Evolutionary conservation across 2,113 vertebrate species (phyloP).

Genomic region (Alligator sinensis): DNA sequence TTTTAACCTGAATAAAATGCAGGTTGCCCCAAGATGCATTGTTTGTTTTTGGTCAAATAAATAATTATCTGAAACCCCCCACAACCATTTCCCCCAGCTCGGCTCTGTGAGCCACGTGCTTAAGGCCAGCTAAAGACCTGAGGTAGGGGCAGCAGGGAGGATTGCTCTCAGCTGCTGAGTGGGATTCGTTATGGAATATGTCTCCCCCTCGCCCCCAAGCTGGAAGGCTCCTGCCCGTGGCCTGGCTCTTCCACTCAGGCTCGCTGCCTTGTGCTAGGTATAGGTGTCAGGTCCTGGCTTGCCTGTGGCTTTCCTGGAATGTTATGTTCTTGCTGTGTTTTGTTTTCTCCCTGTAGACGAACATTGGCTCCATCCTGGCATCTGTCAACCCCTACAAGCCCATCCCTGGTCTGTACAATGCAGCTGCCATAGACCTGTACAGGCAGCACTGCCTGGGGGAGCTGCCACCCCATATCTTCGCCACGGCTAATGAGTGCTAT

Average conservation of each 20-base stretch:
- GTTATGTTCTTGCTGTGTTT: constrained; percentile 50
- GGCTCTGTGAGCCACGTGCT: too few relatives aligned
- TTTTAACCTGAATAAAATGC: too few relatives aligned
- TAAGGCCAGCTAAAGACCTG: too few relatives aligned
- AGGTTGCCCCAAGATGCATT: too few relatives aligned
- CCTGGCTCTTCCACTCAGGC: background rate
- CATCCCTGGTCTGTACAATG: constrained; percentile 86
- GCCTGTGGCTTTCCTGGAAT: background rate
- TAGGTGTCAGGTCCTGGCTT: constrained; percentile 10
- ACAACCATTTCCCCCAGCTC: too few relatives aligned
- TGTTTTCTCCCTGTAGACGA: constrained; percentile 81
- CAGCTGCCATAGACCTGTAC: constrained; percentile 85
- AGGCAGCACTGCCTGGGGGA: constrained; percentile 90
- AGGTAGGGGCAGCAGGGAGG: too few relatives aligned
- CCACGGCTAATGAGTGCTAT: constrained; percentile 94
- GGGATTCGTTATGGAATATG: too few relatives aligned
- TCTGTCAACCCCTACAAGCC: constrained; percentile 92
- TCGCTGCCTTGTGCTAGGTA: background rate
- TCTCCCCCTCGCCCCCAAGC: background rate
- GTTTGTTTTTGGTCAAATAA: too few relatives aligned
- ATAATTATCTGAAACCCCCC: too few relatives aligned
- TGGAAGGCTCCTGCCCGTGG: background rate
- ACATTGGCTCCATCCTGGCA: constrained; percentile 92
- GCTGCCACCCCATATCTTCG: constrained; percentile 93
- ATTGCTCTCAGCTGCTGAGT: too few relatives aligned